Conservation (phyloP, 2,888 invertebrate species). For the Hofmannophila pseudospretella region DNA sequence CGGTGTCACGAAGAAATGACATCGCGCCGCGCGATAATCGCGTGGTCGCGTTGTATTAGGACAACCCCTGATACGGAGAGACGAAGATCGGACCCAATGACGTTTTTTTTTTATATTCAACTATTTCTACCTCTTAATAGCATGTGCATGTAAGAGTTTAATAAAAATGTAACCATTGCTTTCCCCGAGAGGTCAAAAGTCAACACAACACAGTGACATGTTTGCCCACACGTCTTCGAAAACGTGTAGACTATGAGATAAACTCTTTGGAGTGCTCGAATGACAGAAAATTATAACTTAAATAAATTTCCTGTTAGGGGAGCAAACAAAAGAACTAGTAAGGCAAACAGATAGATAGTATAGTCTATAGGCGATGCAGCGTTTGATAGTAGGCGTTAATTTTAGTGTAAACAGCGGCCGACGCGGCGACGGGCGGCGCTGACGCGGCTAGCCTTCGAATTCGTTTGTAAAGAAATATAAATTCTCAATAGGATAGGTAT, state of each 20-base stretch:
- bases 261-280: slow-evolving; percentile 53
- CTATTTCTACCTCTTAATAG: too few relatives aligned
- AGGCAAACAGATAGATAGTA: slow-evolving; percentile 55
- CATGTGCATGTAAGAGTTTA: too few relatives aligned
- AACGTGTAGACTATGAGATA: slow-evolving; percentile 34
- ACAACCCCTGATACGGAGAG: too few relatives aligned
- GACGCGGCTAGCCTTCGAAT: neutral
- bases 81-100: too few relatives aligned
- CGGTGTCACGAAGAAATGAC: too few relatives aligned
- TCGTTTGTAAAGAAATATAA: neutral
- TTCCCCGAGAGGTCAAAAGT: slow-evolving; percentile 36
- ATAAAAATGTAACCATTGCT: neutral
- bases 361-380: slow-evolving; percentile 60
- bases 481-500: neutral
- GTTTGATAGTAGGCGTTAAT: slow-evolving; percentile 71
- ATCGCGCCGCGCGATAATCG: too few relatives aligned
- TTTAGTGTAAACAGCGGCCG: slow-evolving; percentile 41
- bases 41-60: too few relatives aligned
- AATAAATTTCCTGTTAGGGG: slow-evolving; percentile 73
- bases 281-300: slow-evolving; percentile 74
- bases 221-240: slow-evolving; percentile 32
- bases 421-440: slow-evolving; percentile 7
- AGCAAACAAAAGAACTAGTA: slow-evolving; percentile 66
- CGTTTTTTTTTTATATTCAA: too few relatives aligned
- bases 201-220: slow-evolving; percentile 49